Conservation (phyloP, 2,888 invertebrate genomes). For the Stomorhina lunata region DNA sequence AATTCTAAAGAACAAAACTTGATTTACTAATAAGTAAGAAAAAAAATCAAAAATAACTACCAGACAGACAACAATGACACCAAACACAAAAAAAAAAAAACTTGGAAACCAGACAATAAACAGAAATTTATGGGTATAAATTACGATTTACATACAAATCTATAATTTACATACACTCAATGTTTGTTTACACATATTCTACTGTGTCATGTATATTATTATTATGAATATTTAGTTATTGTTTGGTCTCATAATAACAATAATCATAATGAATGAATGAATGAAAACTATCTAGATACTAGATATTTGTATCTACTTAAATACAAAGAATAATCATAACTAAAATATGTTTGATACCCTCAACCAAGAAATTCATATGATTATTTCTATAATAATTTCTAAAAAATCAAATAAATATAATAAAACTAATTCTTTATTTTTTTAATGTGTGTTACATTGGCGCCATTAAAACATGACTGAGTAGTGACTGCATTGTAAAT, state of each 20-base stretch:
- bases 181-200: too few relatives aligned
- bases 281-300: not conserved
- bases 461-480: constrained; percentile 64
- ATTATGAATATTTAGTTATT: too few relatives aligned
- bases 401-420: not conserved
- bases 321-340: constrained; percentile 16
- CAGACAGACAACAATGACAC: constrained; percentile 3
- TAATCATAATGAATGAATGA: not conserved
- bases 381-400: constrained; percentile 36
- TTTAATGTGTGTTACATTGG: constrained; percentile 52
- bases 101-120: constrained; percentile 27
- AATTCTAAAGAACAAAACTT: constrained; percentile 16
- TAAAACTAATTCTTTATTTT: not conserved
- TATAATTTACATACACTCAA: not conserved
- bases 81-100: not conserved
- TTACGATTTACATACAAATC: constrained; percentile 13
- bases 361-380: too few relatives aligned
- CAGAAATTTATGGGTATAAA: constrained; percentile 43
- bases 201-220: too few relatives aligned
- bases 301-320: constrained; percentile 4
- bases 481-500: constrained; percentile 66
- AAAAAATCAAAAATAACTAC: not conserved
- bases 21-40: too few relatives aligned
- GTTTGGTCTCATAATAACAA: not conserved
- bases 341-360: not conserved